Percentiles rank a stretch among this genome's conserved stretches.
These are phyloP conservation scores for Schmidtea mediterranea DNA, from an alignment of 1,140 invertebrate genomes.

Conservation along the genomic window DNA sequence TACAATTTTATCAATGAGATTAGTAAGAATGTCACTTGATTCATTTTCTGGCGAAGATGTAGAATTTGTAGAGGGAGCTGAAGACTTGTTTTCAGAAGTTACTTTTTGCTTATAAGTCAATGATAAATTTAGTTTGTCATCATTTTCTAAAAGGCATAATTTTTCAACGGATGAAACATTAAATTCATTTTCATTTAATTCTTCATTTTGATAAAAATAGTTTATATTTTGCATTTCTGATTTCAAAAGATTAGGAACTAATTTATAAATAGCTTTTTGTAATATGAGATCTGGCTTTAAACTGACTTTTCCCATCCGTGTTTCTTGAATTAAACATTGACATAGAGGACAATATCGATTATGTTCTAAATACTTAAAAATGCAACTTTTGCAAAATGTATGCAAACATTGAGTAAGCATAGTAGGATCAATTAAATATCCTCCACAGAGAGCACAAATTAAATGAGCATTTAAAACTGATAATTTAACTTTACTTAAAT, in stretches of 20 bases:
- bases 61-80: too few species aligned
- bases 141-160: too few species aligned
- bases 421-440: slow-evolving; percentile 81
- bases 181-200: too few species aligned
- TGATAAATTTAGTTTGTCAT: too few species aligned
- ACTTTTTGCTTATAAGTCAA: too few species aligned
- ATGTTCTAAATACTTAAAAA: slow-evolving; percentile 21
- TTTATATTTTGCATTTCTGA: slow-evolving; percentile 55
- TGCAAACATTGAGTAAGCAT: slow-evolving; percentile 89
- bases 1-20: too few species aligned
- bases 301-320: slow-evolving; percentile 13
- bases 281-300: slow-evolving; percentile 46
- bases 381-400: slow-evolving; percentile 37
- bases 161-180: too few species aligned
- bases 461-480: slow-evolving; percentile 68
- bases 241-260: slow-evolving; percentile 66
- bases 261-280: slow-evolving; percentile 79
- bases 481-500: slow-evolving; percentile 19
- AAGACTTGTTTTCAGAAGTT: too few species aligned
- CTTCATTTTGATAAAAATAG: background rate
- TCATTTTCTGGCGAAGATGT: too few species aligned
- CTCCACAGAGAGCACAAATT: slow-evolving; percentile 75
- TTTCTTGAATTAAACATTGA: slow-evolving; percentile 24
- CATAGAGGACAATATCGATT: slow-evolving; percentile 26
- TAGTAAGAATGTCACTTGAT: too few species aligned